Evolutionary conservation across 1,140 invertebrate species (phyloP), one percentile per base, ranked within the genome.

Genomic region (Microplitis demolitor): DNA sequence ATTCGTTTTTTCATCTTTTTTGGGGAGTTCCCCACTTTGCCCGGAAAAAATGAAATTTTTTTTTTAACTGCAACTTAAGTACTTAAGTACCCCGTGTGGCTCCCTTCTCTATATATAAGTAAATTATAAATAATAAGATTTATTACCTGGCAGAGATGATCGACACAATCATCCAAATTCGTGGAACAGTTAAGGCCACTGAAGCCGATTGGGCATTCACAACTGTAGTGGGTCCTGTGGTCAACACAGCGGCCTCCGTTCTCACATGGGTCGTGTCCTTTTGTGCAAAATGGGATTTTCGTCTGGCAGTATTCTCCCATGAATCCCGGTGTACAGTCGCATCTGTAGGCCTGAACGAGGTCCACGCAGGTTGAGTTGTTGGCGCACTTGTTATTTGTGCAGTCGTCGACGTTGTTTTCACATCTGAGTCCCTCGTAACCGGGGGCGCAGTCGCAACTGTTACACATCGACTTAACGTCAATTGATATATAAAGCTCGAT

Each of bases 321-420:
- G 86, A 91, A 97, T 70, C 95, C 96, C 14, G 92, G 90, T 70
- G 90, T 88, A 82, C 96, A 98, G 79, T 92, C 91, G 84, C 96
- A 97, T 79, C 91, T 89, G 85, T 97, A 97, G 37, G 92, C 92
- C 82, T 95, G 90, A 60, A 97, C 91, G 71, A 93, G 89, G 88
- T 97, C 95, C 34, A 95, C 86, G 80, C 96, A 97, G 35, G 94
- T 97, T 3, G 94, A 94, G 88, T 97, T 97, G 88, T 97, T 96
- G 84, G 94, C 91, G 84, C 96, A 97, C 79, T 93, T 93, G 85
- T 95, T 91, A 67, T 88, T 87, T 5, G 90, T 83, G 82, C 96
- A 98, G 84, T 97, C 96, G 85, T 98, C 93, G 68, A 98, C 93
- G 87, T 98, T 95, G 45, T 90, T 93, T 85, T 98, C 95, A 84